phyloP scores from a whole-genome alignment of 2,888 invertebrate species.

The Synanthedon myopaeformis region DNA sequence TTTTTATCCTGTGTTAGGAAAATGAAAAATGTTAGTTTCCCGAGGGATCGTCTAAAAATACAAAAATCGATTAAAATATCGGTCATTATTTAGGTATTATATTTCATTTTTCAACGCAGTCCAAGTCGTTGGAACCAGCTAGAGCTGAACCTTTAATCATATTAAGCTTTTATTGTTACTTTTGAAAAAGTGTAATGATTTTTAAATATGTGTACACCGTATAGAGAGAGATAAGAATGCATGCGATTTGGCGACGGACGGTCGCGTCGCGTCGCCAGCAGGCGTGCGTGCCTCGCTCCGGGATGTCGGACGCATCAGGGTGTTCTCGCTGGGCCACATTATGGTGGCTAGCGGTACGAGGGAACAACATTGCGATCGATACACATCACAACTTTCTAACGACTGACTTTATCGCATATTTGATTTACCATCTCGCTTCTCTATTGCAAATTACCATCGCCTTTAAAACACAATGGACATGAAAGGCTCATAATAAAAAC shows the following conservation, averaged over 20 bases:
- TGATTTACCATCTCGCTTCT: not conserved
- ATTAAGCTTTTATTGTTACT: not conserved
- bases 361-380: conserved; percentile 22
- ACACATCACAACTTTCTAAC: conserved; percentile 25
- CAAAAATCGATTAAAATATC: too few relatives aligned
- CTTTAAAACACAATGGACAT: too few relatives aligned
- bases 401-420: conserved; percentile 10
- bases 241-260: conserved; percentile 12
- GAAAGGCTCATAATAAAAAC: too few relatives aligned
- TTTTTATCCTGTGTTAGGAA: too few relatives aligned
- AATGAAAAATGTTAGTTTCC: too few relatives aligned
- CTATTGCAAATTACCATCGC: too few relatives aligned
- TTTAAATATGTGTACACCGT: too few relatives aligned
- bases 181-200: too few relatives aligned
- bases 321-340: conserved; percentile 9
- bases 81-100: too few relatives aligned
- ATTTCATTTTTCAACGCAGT: too few relatives aligned
- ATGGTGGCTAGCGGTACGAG: conserved; percentile 27
- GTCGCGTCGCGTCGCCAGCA: conserved; percentile 19
- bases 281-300: conserved; percentile 37
- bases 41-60: too few relatives aligned
- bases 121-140: too few relatives aligned
- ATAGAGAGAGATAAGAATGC: conserved; percentile 15
- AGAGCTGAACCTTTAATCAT: conserved; percentile 10
- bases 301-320: conserved; percentile 27